Base-by-base conservation (phyloP, 2,888 invertebrate genomes). In the Disparrhopalites patrizii region DNA sequence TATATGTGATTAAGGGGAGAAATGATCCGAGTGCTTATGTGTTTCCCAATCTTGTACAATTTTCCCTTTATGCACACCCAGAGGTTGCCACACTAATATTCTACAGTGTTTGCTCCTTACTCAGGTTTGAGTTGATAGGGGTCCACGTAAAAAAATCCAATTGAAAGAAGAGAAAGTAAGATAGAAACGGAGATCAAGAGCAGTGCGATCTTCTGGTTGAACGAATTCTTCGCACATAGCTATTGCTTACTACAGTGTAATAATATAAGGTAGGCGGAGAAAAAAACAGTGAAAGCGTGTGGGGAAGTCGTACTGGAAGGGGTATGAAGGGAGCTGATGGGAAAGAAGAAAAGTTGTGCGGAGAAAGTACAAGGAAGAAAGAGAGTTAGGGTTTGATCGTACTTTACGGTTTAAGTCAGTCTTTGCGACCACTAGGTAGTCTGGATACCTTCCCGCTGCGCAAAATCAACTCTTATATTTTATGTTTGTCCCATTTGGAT, bases 381-480 rank as follows among this genome's bases (percentile, higher is more conserved):
- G 43, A 20, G n/a, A 43, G 43, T 18, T 20, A 20, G 13, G n/a
- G 47, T 47, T 47, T 47, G 23, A 47, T 47, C 47, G 47, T 47
- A 47, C 47, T 47, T 47, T 47, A 47, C 23, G 47, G 23, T 18
- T 47, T 47, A 47, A 47, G 47, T 47, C 23, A 47, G 47, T 23
- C 20, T 47, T 23, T 23, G 47, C 47, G 23, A 47, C 54, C 54
- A 18, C 54, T 30, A 54, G 30, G 31, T 28, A 38, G 23, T 25
- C n/a, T 13, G 13, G 58, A 40, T 43, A 50, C 33, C 27, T 58
- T 63, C 55, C 38, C 43, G 43, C 47, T 65, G 64, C 64, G 64
- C 64, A 65, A 65, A 65, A 65, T 65, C 64, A 58, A 63, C 54
- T 54, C 54, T 31, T 30, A 54, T 54, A 54, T 54, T 54, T 54